Percentiles rank a stretch among this genome's conserved stretches.
Conservation (phyloP, 2,888 invertebrate genomes). For the Machimus rusticus region DNA sequence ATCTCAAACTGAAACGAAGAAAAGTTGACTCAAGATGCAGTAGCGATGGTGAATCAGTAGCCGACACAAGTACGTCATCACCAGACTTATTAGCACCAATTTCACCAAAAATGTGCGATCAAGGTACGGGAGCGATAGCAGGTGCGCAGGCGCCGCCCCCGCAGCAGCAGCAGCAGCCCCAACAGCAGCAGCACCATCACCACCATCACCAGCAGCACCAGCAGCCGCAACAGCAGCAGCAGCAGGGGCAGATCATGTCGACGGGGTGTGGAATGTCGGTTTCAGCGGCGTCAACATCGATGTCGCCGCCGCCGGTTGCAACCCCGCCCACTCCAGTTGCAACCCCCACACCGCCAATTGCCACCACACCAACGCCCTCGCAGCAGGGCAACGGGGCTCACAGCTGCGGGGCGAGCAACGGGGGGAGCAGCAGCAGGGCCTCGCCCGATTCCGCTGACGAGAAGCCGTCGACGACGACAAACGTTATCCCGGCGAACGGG, state of each 20-base stretch:
- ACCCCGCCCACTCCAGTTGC: constrained; percentile 49
- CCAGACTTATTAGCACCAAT: constrained; percentile 85
- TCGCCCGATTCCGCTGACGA: constrained; percentile 62
- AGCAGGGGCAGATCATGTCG: constrained; percentile 43
- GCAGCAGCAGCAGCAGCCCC: constrained; percentile 51
- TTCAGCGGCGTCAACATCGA: constrained; percentile 56
- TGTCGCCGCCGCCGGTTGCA: constrained; percentile 54
- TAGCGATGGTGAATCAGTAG: constrained; percentile 95
- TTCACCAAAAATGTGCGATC: constrained; percentile 79
- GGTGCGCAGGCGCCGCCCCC: constrained; percentile 50
- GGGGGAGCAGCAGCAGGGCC: constrained; percentile 58
- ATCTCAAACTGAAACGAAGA: constrained; percentile 96
- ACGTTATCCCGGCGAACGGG: constrained; percentile 41
- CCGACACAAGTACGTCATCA: constrained; percentile 92
- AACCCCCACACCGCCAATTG: constrained; percentile 51
- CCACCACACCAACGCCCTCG: constrained; percentile 55
- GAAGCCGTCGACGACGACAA: constrained; percentile 57
- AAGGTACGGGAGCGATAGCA: constrained; percentile 48
- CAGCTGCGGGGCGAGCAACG: constrained; percentile 55
- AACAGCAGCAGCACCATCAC: constrained; percentile 52
- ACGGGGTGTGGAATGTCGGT: constrained; percentile 55
- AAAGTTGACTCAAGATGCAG: constrained; percentile 97
- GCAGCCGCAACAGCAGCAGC: constrained; percentile 49
- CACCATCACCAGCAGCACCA: constrained; percentile 52
- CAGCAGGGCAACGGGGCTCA: constrained; percentile 55